These are phyloP conservation scores for Calephelis virginiensis DNA, from an alignment of 1,140 invertebrate genomes.

Conservation along the genomic window DNA sequence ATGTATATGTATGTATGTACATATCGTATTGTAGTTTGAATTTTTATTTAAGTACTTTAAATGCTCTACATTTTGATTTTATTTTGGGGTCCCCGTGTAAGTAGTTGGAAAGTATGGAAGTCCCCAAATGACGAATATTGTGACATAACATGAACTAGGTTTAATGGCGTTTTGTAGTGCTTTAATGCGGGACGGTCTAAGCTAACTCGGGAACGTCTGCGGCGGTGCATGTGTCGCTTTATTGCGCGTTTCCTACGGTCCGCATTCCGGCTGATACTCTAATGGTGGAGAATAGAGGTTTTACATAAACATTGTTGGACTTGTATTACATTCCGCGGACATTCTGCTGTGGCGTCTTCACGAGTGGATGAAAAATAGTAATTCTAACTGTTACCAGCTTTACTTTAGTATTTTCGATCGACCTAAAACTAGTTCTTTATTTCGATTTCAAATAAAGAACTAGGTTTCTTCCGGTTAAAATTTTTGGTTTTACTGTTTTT, in stretches of 20 bases:
- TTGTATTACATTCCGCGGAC: constrained; percentile 59
- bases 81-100: no score
- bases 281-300: constrained; percentile 62
- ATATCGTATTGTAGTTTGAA: no score
- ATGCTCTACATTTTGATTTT: no score
- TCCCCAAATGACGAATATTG: no score
- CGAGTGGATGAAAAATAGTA: constrained; percentile 20
- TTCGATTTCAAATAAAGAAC: no score
- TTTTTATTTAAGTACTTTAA: no score
- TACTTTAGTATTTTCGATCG: no score
- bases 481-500: no score
- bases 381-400: background rate
- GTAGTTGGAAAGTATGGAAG: background rate
- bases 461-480: no score
- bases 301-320: constrained; percentile 60
- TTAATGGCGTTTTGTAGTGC: constrained; percentile 16
- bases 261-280: constrained; percentile 55
- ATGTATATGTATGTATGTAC: no score
- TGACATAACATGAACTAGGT: constrained; percentile 7
- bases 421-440: no score
- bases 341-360: constrained; percentile 36
- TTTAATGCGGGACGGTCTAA: background rate
- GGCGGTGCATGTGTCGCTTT: constrained; percentile 52
- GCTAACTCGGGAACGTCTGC: constrained; percentile 35
- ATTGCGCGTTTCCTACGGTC: constrained; percentile 58